phyloP scores from a whole-genome alignment of 2,113 vertebrate species.

The Argyrosomus japonicus region DNA sequence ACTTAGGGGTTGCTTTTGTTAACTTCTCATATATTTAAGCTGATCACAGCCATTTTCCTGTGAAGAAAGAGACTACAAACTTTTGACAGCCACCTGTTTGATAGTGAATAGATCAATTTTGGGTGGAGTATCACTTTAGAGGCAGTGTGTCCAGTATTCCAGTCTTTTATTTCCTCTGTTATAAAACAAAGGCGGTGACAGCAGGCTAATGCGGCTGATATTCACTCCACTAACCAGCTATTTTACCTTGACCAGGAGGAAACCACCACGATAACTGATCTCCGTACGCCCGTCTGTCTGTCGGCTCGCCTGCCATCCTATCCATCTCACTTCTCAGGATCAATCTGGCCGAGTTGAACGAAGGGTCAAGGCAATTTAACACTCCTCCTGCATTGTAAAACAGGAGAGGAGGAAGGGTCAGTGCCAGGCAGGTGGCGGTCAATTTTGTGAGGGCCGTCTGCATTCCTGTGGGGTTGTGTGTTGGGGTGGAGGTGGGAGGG shows the following conservation, averaged over 20 bases:
- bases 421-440: constrained; percentile 79
- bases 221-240: constrained; percentile 70
- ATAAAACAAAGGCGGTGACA: constrained; percentile 50
- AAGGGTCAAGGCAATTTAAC: constrained; percentile 87
- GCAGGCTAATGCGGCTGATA: constrained; percentile 75
- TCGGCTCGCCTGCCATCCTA: constrained; percentile 39
- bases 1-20: too few species aligned
- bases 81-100: not conserved
- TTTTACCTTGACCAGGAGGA: constrained; percentile 66
- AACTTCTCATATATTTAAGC: not conserved
- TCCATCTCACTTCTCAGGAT: constrained; percentile 80
- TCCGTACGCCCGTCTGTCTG: constrained; percentile 57
- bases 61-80: not conserved
- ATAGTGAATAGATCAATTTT: not conserved
- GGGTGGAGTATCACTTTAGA: not conserved
- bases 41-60: not conserved
- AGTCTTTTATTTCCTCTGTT: constrained; percentile 10
- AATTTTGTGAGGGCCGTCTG: constrained; percentile 65
- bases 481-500: not conserved
- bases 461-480: constrained; percentile 41
- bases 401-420: constrained; percentile 68
- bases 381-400: constrained; percentile 72
- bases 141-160: not conserved
- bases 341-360: constrained; percentile 82
- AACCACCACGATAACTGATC: constrained; percentile 62